Percentiles rank a stretch among this genome's conserved stretches.
Evolutionary conservation across 1,140 invertebrate species (phyloP).

Genomic region (Glossosoma conforme): DNA sequence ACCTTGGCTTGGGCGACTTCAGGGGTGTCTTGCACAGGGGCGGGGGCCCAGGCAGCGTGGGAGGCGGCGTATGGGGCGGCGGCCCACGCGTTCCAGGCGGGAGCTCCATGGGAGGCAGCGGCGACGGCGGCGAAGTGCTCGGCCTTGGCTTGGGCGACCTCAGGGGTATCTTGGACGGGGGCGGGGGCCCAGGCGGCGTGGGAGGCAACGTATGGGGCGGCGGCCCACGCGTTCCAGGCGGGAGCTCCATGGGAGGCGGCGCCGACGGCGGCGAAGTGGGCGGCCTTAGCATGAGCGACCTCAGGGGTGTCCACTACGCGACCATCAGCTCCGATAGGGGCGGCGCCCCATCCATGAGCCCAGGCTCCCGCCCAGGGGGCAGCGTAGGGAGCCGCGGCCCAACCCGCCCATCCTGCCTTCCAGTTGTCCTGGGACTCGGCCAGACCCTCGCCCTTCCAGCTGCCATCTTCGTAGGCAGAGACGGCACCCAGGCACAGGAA

Average conservation of each 20-base stretch:
- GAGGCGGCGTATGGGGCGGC: slow-evolving; percentile 21
- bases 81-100: slow-evolving; percentile 33
- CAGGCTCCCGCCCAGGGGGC: neutral
- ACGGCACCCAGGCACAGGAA: slow-evolving; percentile 5
- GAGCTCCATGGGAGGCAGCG: slow-evolving; percentile 31
- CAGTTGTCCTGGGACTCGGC: slow-evolving; percentile 8
- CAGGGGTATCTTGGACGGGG: slow-evolving; percentile 46
- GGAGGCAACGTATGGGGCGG: slow-evolving; percentile 4
- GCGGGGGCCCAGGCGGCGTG: slow-evolving; percentile 18
- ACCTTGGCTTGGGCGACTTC: slow-evolving; percentile 1
- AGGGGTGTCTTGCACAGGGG: slow-evolving; percentile 2
- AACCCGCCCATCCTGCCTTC: neutral
- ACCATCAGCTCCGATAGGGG: slow-evolving; percentile 33
- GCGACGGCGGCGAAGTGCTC: slow-evolving; percentile 37
- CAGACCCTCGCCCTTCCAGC: slow-evolving; percentile 18
- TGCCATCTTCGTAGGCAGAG: slow-evolving; percentile 4
- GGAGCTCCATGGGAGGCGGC: slow-evolving; percentile 15
- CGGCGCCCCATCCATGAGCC: slow-evolving; percentile 23
- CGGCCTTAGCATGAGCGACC: slow-evolving; percentile 44
- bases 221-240: slow-evolving; percentile 19
- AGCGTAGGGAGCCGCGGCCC: slow-evolving; percentile 7
- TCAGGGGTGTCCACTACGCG: slow-evolving; percentile 45
- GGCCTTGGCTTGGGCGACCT: slow-evolving; percentile 48
- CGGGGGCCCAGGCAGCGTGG: neutral
- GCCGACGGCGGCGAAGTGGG: slow-evolving; percentile 35